Base-by-base conservation (phyloP, 2,113 vertebrate genomes). In the Pipa parva region DNA sequence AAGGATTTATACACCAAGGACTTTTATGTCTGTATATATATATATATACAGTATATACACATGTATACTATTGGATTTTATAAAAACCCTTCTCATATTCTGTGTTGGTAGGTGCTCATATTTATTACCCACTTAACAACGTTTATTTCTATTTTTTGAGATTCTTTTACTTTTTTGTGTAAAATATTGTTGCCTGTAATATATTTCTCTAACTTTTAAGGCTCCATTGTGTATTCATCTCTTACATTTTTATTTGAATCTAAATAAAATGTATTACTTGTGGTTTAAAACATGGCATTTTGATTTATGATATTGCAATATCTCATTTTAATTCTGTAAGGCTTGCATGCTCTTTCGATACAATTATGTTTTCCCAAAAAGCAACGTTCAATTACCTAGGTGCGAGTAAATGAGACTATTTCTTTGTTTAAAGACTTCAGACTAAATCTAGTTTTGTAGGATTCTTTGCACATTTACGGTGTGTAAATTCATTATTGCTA, bases 191-290 rank as follows among this genome's bases (percentile, higher is more conserved):
- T n/a, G n/a, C n/a, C n/a, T n/a, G n/a, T n/a, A n/a, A n/a, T n/a
- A n/a, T 20, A 37, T 13, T 49, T 18, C 46, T 3, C 20, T 49
- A 49, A 20, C 52, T n/a, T 29, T 56, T 56, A 56, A 17, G 18
- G 17, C 52, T 56, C 52, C 26, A 17, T 3, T n/a, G 52, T 31
- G 27, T 56, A 56, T 56, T 56, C 28, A 20, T 56, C 26, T 28
- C 31, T 56, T 56, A 56, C 27, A 31, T 56, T 56, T 29, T 56
- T 56, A 28, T 55, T 55, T 18, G n/a, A 27, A 55, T 26, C 52
- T 55, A 55, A 56, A 20, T 56, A 56, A 56, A 56, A 31, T 24
- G 50, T 25, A 15, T 24, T 54, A 54, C 13, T 54, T 54, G 20
- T 25, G 25, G 27, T 54, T 54, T 54, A 27, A 15, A 54, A 54